These are phyloP conservation scores for Holothuria leucospilota DNA, from an alignment of 53 echinoderm and acorn worm genomes.

Conservation along the genomic window DNA sequence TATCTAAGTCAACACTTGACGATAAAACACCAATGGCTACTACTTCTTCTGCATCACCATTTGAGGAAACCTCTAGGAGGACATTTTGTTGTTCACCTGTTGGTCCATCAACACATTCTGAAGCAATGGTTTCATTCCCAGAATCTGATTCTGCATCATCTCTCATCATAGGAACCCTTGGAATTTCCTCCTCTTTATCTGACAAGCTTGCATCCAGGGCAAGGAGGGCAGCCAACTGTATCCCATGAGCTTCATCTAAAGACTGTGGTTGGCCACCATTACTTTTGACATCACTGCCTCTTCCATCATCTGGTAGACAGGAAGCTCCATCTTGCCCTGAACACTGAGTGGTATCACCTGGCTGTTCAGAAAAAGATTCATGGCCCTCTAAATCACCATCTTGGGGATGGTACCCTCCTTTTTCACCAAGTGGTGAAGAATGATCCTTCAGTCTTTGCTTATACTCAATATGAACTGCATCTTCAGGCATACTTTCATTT, in stretches of 20 bases:
- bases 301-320: background rate
- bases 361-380: too few relatives aligned
- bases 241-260: constrained; percentile 92
- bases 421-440: too few relatives aligned
- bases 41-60: background rate
- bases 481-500: too few relatives aligned
- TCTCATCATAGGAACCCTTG: constrained; percentile 48
- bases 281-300: background rate
- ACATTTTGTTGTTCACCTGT: background rate
- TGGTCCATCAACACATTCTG: constrained; percentile 67
- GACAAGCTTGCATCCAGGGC: constrained; percentile 75
- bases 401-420: too few relatives aligned
- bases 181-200: constrained; percentile 34
- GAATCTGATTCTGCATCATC: constrained; percentile 94
- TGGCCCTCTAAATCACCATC: too few relatives aligned
- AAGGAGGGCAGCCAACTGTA: constrained; percentile 88
- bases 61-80: background rate
- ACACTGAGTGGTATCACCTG: too few relatives aligned
- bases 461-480: too few relatives aligned
- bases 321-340: too few relatives aligned
- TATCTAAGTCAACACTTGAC: too few relatives aligned
- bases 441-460: too few relatives aligned
- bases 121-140: constrained; percentile 97
- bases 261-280: constrained; percentile 19
- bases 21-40: background rate